Evolutionary conservation across 2,888 invertebrate species (phyloP).

Genomic region (Cyclophora punctaria): DNA sequence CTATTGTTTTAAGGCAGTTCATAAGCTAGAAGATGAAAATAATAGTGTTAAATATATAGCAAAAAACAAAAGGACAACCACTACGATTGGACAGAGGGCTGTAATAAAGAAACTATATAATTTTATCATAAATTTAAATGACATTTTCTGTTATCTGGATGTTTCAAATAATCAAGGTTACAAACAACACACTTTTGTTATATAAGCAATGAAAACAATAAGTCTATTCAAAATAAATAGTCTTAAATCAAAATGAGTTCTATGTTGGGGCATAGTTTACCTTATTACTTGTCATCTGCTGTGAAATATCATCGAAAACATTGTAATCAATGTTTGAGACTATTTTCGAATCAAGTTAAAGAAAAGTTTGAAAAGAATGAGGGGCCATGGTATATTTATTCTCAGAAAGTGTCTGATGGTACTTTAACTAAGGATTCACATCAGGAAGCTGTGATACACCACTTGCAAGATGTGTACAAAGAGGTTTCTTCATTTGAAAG

Average conservation of each 20-base stretch:
- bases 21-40: too few species aligned
- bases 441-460: slow-evolving; percentile 81
- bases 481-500: slow-evolving; percentile 76
- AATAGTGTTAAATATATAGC: too few species aligned
- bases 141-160: too few species aligned
- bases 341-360: slow-evolving; percentile 44
- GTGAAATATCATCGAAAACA: slow-evolving; percentile 42
- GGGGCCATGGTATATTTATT: slow-evolving; percentile 72
- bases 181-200: slow-evolving; percentile 8
- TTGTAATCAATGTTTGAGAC: slow-evolving; percentile 47
- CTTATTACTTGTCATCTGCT: slow-evolving; percentile 35
- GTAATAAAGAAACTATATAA: too few species aligned
- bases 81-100: too few species aligned
- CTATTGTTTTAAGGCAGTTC: too few species aligned
- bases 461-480: slow-evolving; percentile 81
- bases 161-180: slow-evolving; percentile 22
- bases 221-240: neutral
- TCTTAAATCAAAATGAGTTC: slow-evolving; percentile 33
- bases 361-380: slow-evolving; percentile 28
- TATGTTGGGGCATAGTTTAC: slow-evolving; percentile 43
- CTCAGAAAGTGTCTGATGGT: slow-evolving; percentile 75
- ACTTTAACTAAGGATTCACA: slow-evolving; percentile 79
- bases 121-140: too few species aligned
- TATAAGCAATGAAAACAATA: slow-evolving; percentile 2
- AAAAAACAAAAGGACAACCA: too few species aligned